Base-by-base conservation (phyloP, 2,888 invertebrate species). In the Teinopalpus imperialis region DNA sequence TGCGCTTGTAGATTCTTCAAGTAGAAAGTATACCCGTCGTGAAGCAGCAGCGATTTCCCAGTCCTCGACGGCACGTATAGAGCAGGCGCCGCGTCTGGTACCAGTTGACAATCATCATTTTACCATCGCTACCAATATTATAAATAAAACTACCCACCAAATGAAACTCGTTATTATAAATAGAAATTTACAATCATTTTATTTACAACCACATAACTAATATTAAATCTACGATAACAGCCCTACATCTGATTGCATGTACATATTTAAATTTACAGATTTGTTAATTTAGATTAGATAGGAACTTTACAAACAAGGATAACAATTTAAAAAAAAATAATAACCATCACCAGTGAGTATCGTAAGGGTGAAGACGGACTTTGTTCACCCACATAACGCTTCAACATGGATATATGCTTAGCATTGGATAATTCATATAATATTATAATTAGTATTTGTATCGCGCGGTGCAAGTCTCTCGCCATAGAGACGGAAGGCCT, bases 31-130 rank as follows among this genome's bases (percentile, higher is more conserved):
- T 87, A 88, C 46, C 79, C 81, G 57, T 83, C 87, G 63, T 86
- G 86, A 41, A 87, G 74, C 54, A 88, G 66, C 56, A 87, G 71
- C 49, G 81, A 81, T 74, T 87, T 87, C 61, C 88, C 88, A 43
- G 87, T 83, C 67, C 88, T 61, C 77, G 88, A 87, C 42, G 88
- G 87, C 83, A 88, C 86, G 83, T 83, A 88, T 61, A 79, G 66
- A 51, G 88, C 88, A 59, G 83, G 78, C 72, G 76, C 85, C 76
- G 79, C 65, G 63, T 70, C 69, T 74, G 65, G 34, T 64, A 69
- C 66, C 63, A 56, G 54, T 62, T 58, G 59, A 63, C 56, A 52
- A 37, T 48, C 49, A 48, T 36, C 43, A 42, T 43, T 30, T 36
- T 27, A 54, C 37, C 35, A 43, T 41, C 20, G 27, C 43, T 37